phyloP scores from a whole-genome alignment of 2,113 vertebrate species.

The Diadophis punctatus region DNA sequence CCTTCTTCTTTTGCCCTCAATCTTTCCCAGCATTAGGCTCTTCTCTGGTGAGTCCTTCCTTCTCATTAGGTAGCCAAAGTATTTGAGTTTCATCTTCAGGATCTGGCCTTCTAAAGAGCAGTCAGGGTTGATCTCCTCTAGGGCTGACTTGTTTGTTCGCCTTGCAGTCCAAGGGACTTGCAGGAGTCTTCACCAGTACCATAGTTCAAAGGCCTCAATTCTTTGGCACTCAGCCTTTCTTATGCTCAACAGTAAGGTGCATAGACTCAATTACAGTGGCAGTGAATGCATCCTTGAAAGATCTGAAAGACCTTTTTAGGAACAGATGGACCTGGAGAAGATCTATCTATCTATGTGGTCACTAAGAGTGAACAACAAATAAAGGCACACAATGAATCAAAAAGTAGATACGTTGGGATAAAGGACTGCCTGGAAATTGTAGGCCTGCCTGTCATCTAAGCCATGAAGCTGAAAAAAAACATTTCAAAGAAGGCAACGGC shows the following conservation, averaged over 20 bases:
- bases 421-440: background rate
- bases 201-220: no score
- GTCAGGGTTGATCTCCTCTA: no score
- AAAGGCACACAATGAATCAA: background rate
- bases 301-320: background rate
- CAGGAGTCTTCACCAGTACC: no score
- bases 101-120: no score
- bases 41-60: no score
- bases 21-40: no score
- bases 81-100: no score
- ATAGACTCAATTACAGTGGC: background rate
- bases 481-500: background rate
- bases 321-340: background rate
- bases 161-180: no score
- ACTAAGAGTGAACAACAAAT: background rate
- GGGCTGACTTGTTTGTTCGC: no score
- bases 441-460: background rate
- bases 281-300: background rate
- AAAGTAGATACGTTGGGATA: background rate
- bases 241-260: background rate
- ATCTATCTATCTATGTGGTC: background rate
- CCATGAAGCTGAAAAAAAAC: background rate
- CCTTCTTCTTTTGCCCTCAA: no score
- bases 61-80: no score
- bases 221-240: no score